Evolutionary conservation across 2,888 invertebrate genomes (phyloP).

Genomic region (Ypsolopha sequella): DNA sequence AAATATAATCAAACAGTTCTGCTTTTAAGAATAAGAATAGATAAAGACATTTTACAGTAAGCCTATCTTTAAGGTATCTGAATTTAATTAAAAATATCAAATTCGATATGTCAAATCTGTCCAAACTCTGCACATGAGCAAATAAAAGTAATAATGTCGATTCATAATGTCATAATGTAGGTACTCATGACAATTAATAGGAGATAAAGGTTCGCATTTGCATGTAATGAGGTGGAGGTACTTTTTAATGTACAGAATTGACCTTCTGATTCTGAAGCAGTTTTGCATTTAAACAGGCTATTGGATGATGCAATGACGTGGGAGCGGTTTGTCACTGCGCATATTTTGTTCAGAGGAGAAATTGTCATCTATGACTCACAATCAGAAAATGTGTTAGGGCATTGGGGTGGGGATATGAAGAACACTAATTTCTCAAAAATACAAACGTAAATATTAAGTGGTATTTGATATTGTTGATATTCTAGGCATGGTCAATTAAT

Average conservation of each 20-base stretch:
- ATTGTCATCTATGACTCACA: neutral
- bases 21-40: too few species aligned
- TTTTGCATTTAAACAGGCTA: slow-evolving; percentile 14
- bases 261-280: slow-evolving; percentile 20
- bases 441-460: too few species aligned
- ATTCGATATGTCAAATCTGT: too few species aligned
- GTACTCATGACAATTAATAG: slow-evolving; percentile 4
- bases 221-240: slow-evolving; percentile 9
- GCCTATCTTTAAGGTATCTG: too few species aligned
- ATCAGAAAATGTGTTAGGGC: too few species aligned
- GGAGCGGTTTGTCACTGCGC: neutral
- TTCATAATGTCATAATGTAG: too few species aligned
- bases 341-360: neutral
- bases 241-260: slow-evolving; percentile 11
- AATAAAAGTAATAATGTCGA: neutral
- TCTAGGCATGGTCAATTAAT: too few species aligned
- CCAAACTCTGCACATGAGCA: neutral
- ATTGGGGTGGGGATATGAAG: too few species aligned
- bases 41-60: too few species aligned
- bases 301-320: slow-evolving; percentile 14
- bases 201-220: slow-evolving; percentile 7
- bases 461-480: too few species aligned
- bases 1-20: neutral
- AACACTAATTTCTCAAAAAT: too few species aligned
- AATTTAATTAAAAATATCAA: too few species aligned